phyloP scores from a whole-genome alignment of 2,888 invertebrate species.

The Thymelicus sylvestris region DNA sequence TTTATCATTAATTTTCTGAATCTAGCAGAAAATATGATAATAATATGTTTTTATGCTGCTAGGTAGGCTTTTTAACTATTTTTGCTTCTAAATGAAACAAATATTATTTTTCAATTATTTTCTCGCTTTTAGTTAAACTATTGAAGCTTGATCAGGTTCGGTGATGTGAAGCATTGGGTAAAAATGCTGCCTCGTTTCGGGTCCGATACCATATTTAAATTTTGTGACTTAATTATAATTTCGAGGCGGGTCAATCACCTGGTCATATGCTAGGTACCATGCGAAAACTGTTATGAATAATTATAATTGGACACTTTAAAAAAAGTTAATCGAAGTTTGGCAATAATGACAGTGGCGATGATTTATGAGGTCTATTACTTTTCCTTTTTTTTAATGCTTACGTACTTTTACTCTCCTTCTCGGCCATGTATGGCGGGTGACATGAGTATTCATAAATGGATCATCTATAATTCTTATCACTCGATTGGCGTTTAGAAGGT shows the following conservation, averaged over 20 bases:
- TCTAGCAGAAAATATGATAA: too few relatives aligned
- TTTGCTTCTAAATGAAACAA: too few relatives aligned
- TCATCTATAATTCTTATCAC: too few relatives aligned
- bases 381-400: background rate
- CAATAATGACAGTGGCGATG: background rate
- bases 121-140: background rate
- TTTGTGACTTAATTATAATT: slow-evolving; percentile 29
- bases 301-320: background rate
- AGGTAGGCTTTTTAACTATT: too few relatives aligned
- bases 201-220: slow-evolving; percentile 25
- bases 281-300: background rate
- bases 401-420: too few relatives aligned
- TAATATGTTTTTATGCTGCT: too few relatives aligned
- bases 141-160: slow-evolving; percentile 4
- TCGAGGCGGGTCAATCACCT: slow-evolving; percentile 20
- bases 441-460: too few relatives aligned
- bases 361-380: slow-evolving; percentile 3
- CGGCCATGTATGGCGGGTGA: too few relatives aligned
- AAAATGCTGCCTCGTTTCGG: slow-evolving; percentile 23
- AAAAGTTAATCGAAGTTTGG: slow-evolving; percentile 1
- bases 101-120: background rate
- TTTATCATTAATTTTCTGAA: too few relatives aligned
- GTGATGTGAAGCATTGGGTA: slow-evolving; percentile 20
- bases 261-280: background rate
- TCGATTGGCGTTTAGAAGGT: too few relatives aligned